Conservation (phyloP, 2,888 invertebrate genomes). For the Gymnosoma rotundatum region DNA sequence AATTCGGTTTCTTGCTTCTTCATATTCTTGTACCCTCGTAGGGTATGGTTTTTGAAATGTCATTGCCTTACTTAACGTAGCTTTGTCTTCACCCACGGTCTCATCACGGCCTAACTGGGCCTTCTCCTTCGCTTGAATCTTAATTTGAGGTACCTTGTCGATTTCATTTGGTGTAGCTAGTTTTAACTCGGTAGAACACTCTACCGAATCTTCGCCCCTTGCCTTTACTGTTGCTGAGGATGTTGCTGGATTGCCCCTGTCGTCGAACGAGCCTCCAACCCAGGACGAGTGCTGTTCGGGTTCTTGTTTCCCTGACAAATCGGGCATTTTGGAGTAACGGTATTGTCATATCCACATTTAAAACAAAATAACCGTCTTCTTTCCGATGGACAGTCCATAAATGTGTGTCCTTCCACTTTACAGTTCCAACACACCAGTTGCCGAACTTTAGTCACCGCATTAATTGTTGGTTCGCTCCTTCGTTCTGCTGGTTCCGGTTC, state of each 20-base stretch:
- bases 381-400: slow-evolving; percentile 12
- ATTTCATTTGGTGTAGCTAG: not conserved
- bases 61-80: not conserved
- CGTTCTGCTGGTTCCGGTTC: not conserved
- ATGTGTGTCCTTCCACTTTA: not conserved
- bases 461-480: not conserved
- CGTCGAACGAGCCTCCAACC: slow-evolving; percentile 30
- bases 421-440: slow-evolving; percentile 19
- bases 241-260: slow-evolving; percentile 8
- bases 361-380: slow-evolving; percentile 4
- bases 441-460: not conserved
- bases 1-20: not conserved
- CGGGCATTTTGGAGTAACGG: slow-evolving; percentile 18
- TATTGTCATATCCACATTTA: not conserved
- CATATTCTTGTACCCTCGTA: not conserved
- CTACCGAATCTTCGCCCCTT: not conserved
- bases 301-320: slow-evolving; percentile 13
- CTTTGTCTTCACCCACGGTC: not conserved
- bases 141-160: not conserved
- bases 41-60: not conserved
- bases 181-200: not conserved
- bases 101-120: too few species aligned
- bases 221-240: not conserved
- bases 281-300: slow-evolving; percentile 6
- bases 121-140: not conserved